Percentiles rank a stretch among this genome's conserved stretches.
phyloP scores from a whole-genome alignment of 2,888 invertebrate species.

The Drosophila aldrichi region DNA sequence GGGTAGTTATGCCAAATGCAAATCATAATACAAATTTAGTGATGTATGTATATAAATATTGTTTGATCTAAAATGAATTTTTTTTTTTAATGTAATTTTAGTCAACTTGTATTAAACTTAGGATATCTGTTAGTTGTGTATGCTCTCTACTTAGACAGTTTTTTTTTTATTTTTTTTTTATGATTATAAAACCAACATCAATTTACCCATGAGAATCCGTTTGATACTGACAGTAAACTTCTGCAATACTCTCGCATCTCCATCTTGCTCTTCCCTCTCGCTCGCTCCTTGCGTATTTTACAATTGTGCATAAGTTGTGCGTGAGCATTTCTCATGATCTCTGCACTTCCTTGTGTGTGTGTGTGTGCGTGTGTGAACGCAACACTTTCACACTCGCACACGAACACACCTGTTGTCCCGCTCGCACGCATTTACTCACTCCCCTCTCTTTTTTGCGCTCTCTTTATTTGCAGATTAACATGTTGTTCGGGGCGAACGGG shows the following conservation, averaged over 20 bases:
- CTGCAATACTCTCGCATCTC: too few species aligned
- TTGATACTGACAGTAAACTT: constrained; percentile 24
- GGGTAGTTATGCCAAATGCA: neutral
- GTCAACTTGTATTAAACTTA: neutral
- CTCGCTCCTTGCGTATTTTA: constrained; percentile 17
- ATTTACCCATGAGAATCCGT: constrained; percentile 55
- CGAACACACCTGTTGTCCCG: neutral
- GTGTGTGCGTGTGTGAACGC: neutral
- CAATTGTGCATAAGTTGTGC: constrained; percentile 11
- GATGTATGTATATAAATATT: too few species aligned
- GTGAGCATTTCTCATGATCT: constrained; percentile 28
- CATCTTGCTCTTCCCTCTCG: neutral
- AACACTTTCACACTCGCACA: neutral
- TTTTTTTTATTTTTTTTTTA: constrained; percentile 26
- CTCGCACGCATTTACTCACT: constrained; percentile 2
- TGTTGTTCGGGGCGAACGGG: constrained; percentile 54
- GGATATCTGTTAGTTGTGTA: constrained; percentile 5
- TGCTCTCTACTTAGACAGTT: neutral
- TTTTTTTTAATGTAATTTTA: too few species aligned
- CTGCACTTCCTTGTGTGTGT: constrained; percentile 6
- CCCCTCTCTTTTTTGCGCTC: neutral
- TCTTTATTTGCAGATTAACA: constrained; percentile 64
- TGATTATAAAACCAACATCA: constrained; percentile 69
- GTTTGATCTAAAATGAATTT: too few species aligned
- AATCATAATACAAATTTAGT: neutral